A percentile compares a stretch with the other conserved stretches of the same genome.
These are phyloP conservation scores for Magallana ariakensis DNA, from an alignment of 1,140 invertebrate genomes.

Conservation along the genomic window DNA sequence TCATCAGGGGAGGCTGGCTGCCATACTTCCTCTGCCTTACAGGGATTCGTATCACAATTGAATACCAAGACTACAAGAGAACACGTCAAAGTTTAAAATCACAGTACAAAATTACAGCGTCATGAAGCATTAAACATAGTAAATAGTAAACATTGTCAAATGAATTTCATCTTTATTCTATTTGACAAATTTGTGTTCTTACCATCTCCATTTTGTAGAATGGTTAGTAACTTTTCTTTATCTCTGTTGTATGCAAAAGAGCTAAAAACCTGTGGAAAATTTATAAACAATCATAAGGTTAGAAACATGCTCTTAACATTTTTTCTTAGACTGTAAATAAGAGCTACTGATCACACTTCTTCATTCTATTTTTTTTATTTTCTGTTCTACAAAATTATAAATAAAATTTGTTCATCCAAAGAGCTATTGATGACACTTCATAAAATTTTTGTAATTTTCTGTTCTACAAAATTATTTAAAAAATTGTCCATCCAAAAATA, in stretches of 20 bases:
- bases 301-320: too few relatives aligned
- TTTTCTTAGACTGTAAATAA: too few relatives aligned
- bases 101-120: neutral
- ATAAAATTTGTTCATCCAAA: too few relatives aligned
- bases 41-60: conserved; percentile 47
- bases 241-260: conserved; percentile 55
- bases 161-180: neutral
- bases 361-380: too few relatives aligned
- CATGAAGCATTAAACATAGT: neutral
- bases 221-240: conserved; percentile 52
- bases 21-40: conserved; percentile 55
- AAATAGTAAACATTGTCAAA: neutral
- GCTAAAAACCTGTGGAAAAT: conserved; percentile 47
- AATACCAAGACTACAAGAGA: conserved; percentile 49
- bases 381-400: too few relatives aligned
- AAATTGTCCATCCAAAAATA: too few relatives aligned
- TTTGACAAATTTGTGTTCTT: neutral
- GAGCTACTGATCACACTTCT: too few relatives aligned
- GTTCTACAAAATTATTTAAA: too few relatives aligned
- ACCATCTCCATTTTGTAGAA: conserved; percentile 58
- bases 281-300: too few relatives aligned
- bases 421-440: too few relatives aligned
- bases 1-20: conserved; percentile 43
- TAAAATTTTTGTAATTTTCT: too few relatives aligned
- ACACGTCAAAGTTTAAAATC: neutral